Evolutionary conservation across 2,797 vertebrate genomes (phyloP), one percentile per base, ranked within the genome.

Genomic region (Artibeus lituratus): DNA sequence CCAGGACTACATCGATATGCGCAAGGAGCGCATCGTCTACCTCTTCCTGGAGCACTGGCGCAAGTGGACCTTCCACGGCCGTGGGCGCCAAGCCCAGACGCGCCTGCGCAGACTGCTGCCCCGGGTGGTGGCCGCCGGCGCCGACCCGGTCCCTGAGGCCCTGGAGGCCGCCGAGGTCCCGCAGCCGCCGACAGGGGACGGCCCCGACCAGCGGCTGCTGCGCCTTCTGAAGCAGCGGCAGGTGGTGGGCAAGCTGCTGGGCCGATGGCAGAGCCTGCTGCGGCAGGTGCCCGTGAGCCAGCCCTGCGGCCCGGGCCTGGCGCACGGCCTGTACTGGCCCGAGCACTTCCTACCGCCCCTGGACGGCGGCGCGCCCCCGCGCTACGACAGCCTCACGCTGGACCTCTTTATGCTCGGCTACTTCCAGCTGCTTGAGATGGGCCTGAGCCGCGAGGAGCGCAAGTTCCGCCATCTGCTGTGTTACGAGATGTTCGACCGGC

Each of bases 361-460:
- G 8, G 98, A 99, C 4, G 98, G 99, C 0, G 99, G 99, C 2
- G 97, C 98, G 0, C 99, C 99, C 0, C 98, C 99, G 89, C 97
- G 97, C 62, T 99, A 99, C 0, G 99, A 99, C 96, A 99, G 98
- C 97, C 99, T 99, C 82, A 99, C 99, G 0, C 99, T 99, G 0
- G 99, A 99, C 98, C 99, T 99, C 76, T 99, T 99, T 98, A 99
- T 99, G 99, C 99, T 99, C 26, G 99, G 99, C 93, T 99, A 99
- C 98, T 99, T 99, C 97, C 99, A 99, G 98, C 98, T 99, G 81
- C 98, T 99, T 42, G 99, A 99, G 98, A 99, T 99, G 99, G 99
- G 98, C 94, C 99, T 99, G 98, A 99, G 99, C 89, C 99, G 99
- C 0, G 98, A 98, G 29, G 99, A 99, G 96, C 99, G 99, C 93